Conservation (phyloP, 2,888 invertebrate genomes). For the Salticus scenicus region DNA sequence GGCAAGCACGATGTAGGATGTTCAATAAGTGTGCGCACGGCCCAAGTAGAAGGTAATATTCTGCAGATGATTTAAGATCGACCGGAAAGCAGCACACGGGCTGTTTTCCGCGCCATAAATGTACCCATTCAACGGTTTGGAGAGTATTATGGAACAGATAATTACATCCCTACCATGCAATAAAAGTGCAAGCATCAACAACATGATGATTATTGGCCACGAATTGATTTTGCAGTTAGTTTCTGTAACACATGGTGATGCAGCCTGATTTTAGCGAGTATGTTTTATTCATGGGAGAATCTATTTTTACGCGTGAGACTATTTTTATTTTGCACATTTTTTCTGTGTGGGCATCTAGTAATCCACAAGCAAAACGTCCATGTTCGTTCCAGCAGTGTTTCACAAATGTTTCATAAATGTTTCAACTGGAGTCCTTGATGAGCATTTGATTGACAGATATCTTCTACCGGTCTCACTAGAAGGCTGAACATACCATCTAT, state of each 20-base stretch:
- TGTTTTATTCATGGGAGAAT: not conserved
- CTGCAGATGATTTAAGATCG: not conserved
- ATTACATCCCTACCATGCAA: not conserved
- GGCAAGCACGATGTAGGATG: conserved; percentile 13
- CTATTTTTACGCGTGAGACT: not conserved
- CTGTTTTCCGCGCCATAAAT: not conserved
- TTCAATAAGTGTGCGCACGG: not conserved
- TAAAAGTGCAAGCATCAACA: conserved; percentile 7
- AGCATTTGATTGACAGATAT: conserved; percentile 21
- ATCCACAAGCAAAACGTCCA: not conserved
- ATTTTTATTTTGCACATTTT: too few relatives aligned
- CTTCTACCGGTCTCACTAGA: not conserved
- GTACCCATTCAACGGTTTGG: not conserved
- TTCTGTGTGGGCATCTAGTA: too few relatives aligned
- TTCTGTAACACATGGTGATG: conserved; percentile 9
- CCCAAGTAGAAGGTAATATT: not conserved
- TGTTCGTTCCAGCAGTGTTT: not conserved
- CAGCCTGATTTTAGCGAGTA: not conserved
- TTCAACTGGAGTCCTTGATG: conserved; percentile 11
- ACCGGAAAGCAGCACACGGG: not conserved
- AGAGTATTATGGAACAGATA: not conserved
- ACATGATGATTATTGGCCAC: conserved; percentile 12
- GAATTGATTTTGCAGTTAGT: conserved; percentile 35
- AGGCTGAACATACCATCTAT: not conserved
- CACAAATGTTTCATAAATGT: not conserved